These are phyloP conservation scores for Lepilemur septentrionalis DNA, from an alignment of 2,797 vertebrate species.

Conservation along the genomic window DNA sequence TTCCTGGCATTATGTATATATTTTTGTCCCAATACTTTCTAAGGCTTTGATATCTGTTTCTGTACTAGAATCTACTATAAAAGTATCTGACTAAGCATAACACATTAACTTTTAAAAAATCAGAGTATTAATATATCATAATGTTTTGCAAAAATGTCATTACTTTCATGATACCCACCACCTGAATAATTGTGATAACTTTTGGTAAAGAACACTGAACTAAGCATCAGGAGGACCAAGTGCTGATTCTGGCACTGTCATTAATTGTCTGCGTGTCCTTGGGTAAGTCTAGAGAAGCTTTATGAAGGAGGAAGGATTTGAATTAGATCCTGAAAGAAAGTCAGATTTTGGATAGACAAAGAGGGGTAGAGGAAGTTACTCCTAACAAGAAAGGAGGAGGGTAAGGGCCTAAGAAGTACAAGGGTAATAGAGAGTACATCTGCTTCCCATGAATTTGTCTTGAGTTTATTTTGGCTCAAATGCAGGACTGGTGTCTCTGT, in stretches of 20 bases:
- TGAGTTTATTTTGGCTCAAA: not conserved
- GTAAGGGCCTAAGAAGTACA: not conserved
- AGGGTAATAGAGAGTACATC: not conserved
- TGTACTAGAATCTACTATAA: not conserved
- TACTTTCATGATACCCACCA: not conserved
- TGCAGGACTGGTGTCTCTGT: not conserved
- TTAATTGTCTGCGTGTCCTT: not conserved
- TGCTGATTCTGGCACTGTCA: not conserved
- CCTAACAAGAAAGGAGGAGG: not conserved
- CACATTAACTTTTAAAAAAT: not conserved
- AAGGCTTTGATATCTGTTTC: not conserved
- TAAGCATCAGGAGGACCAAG: not conserved
- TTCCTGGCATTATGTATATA: not conserved
- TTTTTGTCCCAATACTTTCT: not conserved
- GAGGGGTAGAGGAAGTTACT: not conserved
- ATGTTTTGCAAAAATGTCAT: not conserved
- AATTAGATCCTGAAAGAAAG: not conserved
- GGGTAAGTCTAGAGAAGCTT: not conserved
- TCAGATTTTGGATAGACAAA: slow-evolving; percentile 29
- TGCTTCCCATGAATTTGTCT: not conserved
- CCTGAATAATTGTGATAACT: not conserved
- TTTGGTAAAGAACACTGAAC: not conserved
- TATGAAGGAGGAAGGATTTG: not conserved
- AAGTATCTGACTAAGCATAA: not conserved
- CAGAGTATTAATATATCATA: not conserved